phyloP scores from a whole-genome alignment of 2,797 vertebrate species.

The Acestrorhynchus altus region DNA sequence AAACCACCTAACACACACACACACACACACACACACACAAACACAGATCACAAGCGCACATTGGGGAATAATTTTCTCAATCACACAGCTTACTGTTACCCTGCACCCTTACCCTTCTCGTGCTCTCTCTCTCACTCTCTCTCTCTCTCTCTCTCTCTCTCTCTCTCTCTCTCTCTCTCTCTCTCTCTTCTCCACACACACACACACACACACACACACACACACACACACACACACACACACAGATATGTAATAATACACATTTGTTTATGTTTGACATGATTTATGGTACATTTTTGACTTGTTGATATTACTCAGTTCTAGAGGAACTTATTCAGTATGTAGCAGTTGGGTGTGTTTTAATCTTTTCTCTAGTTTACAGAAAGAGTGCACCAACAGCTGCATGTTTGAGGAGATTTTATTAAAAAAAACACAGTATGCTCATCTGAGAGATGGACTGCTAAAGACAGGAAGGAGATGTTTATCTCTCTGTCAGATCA shows the following conservation, averaged over 20 bases:
- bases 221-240: not conserved
- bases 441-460: too few relatives aligned
- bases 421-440: too few relatives aligned
- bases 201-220: too few relatives aligned
- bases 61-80: not conserved
- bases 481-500: too few relatives aligned
- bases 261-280: not conserved
- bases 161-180: not conserved
- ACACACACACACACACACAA: constrained; percentile 13
- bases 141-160: not conserved
- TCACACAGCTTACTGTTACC: not conserved
- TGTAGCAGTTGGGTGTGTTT: too few relatives aligned
- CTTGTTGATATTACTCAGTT: too few relatives aligned
- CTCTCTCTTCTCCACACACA: too few relatives aligned
- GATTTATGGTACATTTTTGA: not conserved
- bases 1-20: constrained; percentile 53
- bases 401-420: too few relatives aligned
- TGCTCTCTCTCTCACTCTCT: not conserved
- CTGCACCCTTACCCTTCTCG: not conserved
- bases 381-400: too few relatives aligned
- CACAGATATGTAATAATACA: constrained; percentile 24
- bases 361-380: too few relatives aligned
- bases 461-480: too few relatives aligned
- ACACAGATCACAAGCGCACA: constrained; percentile 13
- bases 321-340: too few relatives aligned